Conservation (phyloP, 64 coral and sea anemone species). For the Dendronephthya gigantea region DNA sequence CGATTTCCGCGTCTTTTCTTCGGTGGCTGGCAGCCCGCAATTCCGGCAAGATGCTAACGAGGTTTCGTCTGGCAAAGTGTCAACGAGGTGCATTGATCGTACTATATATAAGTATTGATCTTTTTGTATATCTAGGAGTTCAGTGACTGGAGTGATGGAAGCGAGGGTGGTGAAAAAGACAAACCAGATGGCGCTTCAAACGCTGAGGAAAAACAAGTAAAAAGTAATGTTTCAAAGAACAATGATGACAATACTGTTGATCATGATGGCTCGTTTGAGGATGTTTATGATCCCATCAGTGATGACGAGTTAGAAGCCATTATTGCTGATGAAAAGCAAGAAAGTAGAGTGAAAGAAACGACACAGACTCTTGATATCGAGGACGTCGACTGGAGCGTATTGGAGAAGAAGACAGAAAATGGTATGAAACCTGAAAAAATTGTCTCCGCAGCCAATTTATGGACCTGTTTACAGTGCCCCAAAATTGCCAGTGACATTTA, state of each 20-base stretch:
- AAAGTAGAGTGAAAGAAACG: slow-evolving; percentile 23
- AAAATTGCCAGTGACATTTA: too few species aligned
- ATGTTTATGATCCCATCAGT: slow-evolving; percentile 97
- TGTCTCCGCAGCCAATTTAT: too few species aligned
- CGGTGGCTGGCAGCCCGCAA: too few species aligned
- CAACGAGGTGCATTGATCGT: too few species aligned
- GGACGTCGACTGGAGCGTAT: slow-evolving; percentile 87
- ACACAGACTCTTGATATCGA: slow-evolving; percentile 47
- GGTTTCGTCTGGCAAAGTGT: too few species aligned
- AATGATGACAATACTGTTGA: background rate
- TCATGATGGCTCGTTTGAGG: slow-evolving; percentile 35
- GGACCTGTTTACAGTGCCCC: too few species aligned
- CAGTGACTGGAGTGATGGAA: slow-evolving; percentile 1
- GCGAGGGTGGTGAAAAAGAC: background rate
- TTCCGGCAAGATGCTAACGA: too few species aligned
- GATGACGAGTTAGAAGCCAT: slow-evolving; percentile 96
- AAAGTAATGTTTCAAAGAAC: background rate
- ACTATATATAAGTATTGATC: too few species aligned
- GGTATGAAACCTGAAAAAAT: slow-evolving; percentile 34
- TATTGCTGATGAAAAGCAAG: slow-evolving; percentile 60
- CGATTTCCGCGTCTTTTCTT: too few species aligned
- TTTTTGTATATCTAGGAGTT: background rate
- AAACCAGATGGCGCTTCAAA: background rate
- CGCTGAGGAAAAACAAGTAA: background rate
- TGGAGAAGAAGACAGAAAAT: slow-evolving; percentile 53